Conservation (phyloP, 2,797 vertebrate genomes). For the Gymnoscopelus braueri region DNA sequence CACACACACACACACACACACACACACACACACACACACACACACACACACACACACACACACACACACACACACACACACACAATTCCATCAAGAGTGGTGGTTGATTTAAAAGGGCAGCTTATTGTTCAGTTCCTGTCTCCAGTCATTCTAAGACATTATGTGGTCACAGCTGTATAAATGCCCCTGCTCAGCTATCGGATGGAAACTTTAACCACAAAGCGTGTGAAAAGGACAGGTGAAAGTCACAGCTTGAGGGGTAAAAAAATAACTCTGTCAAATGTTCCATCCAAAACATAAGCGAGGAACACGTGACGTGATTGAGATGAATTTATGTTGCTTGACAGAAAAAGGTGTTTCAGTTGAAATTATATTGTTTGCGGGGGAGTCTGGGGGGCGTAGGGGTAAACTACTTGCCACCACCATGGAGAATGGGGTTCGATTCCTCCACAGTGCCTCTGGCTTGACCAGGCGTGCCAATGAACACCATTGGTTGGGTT, state of each 20-base stretch:
- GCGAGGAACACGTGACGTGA: too few species aligned
- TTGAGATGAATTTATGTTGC: too few species aligned
- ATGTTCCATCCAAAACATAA: constrained; percentile 17
- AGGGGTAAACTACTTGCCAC: too few species aligned
- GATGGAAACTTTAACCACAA: constrained; percentile 27
- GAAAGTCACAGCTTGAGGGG: neutral
- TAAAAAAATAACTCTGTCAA: constrained; percentile 14
- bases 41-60: neutral
- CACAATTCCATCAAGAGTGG: too few species aligned
- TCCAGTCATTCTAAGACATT: neutral
- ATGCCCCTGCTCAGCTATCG: neutral
- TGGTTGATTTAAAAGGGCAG: neutral
- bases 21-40: neutral
- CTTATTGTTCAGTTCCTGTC: constrained; percentile 13
- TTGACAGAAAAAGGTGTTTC: too few species aligned
- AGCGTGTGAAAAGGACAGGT: neutral
- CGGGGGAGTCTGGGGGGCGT: too few species aligned
- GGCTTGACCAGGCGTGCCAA: too few species aligned
- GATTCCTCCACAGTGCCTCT: too few species aligned
- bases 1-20: too few species aligned
- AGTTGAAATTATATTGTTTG: too few species aligned
- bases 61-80: neutral
- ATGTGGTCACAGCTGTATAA: constrained; percentile 28
- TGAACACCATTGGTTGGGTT: too few species aligned
- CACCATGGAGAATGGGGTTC: too few species aligned